Percentiles rank a stretch among this genome's conserved stretches.
Conservation (phyloP, 2,888 invertebrate species). For the Tortricodes alternella region DNA sequence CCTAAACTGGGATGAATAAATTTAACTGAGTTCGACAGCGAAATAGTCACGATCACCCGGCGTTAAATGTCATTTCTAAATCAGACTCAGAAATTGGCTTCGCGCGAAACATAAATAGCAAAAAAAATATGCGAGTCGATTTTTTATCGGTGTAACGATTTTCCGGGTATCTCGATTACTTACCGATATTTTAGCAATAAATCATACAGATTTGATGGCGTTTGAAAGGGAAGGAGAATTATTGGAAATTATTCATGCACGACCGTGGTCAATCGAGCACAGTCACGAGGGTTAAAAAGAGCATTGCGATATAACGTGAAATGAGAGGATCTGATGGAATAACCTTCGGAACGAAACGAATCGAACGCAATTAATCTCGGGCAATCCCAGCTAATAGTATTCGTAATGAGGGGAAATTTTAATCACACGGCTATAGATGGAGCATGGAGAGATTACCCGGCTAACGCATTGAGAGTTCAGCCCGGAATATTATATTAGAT, state of each 20-base stretch:
- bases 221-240: conserved; percentile 47
- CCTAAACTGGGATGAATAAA: conserved; percentile 20
- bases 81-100: conserved; percentile 3
- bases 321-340: conserved; percentile 27
- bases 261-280: conserved; percentile 35
- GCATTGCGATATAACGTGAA: conserved; percentile 12
- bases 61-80: neutral
- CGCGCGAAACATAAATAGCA: conserved; percentile 2
- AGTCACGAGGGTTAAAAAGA: conserved; percentile 29
- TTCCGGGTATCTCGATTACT: conserved; percentile 25
- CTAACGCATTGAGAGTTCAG: conserved; percentile 53
- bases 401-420: conserved; percentile 52
- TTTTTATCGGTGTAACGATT: conserved; percentile 18
- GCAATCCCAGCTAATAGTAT: conserved; percentile 41
- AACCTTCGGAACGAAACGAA: conserved; percentile 29
- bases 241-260: conserved; percentile 44
- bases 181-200: conserved; percentile 54
- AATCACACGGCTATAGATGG: conserved; percentile 46
- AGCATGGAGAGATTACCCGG: conserved; percentile 45
- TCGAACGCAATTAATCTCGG: conserved; percentile 39
- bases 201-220: conserved; percentile 56
- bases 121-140: conserved; percentile 8
- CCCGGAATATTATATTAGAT: conserved; percentile 61
- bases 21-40: neutral
- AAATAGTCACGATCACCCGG: neutral